phyloP scores from a whole-genome alignment of 2,888 invertebrate genomes.

The Maniola hyperantus region DNA sequence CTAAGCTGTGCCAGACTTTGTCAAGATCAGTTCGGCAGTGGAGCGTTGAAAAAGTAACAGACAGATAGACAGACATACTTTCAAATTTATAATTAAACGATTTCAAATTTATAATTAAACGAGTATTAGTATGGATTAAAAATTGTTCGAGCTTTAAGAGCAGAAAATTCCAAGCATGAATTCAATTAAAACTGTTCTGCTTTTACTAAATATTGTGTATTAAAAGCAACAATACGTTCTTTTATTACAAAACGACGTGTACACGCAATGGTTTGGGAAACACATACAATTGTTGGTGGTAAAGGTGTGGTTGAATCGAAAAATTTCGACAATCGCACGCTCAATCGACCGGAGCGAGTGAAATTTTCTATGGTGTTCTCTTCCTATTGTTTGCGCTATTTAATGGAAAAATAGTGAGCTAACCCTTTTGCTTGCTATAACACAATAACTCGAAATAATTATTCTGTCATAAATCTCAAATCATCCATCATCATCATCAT shows the following conservation, averaged over 20 bases:
- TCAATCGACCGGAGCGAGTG: constrained; percentile 60
- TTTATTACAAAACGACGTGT: constrained; percentile 20
- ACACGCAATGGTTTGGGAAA: constrained; percentile 49
- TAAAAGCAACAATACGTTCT: constrained; percentile 18
- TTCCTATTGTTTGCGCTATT: constrained; percentile 44
- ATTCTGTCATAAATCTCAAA: too few species aligned
- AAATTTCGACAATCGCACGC: constrained; percentile 57
- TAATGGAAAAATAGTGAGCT: constrained; percentile 1
- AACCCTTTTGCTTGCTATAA: background rate
- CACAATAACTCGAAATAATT: too few species aligned
- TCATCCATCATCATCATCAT: too few species aligned
- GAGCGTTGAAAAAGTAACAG: too few species aligned
- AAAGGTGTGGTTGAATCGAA: constrained; percentile 55
- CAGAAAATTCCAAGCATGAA: too few species aligned
- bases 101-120: too few species aligned
- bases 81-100: too few species aligned
- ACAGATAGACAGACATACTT: too few species aligned
- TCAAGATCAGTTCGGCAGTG: too few species aligned
- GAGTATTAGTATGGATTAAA: too few species aligned
- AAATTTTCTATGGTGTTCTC: constrained; percentile 54
- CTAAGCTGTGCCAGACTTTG: too few species aligned
- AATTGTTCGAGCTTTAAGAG: too few species aligned
- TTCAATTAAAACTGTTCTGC: background rate
- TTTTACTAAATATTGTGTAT: constrained; percentile 12
- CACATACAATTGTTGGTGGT: constrained; percentile 49